A percentile compares a stretch with the other conserved stretches of the same genome.
Conservation (phyloP, 2,888 invertebrate genomes). For the Cantharis lateralis region DNA sequence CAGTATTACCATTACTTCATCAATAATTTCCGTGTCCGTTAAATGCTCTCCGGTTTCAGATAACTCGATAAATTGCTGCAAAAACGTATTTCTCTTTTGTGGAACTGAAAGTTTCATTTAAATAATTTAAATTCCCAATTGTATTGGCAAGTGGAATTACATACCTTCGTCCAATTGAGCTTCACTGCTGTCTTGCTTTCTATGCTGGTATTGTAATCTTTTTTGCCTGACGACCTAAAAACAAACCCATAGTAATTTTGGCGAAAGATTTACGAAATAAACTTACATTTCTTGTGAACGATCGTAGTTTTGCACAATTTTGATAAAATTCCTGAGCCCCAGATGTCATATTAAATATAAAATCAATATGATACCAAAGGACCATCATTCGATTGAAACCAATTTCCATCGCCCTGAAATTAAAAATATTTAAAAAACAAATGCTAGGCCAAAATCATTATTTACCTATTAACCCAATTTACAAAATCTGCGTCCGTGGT, state of each 20-base stretch:
- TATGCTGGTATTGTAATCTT: no score
- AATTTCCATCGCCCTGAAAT: not conserved
- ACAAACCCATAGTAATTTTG: no score
- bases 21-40: conserved; percentile 49
- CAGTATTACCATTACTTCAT: conserved; percentile 62
- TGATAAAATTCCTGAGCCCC: not conserved
- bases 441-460: no score
- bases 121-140: no score
- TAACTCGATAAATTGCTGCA: conserved; percentile 57
- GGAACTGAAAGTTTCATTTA: no score
- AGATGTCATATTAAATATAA: not conserved
- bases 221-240: no score
- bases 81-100: conserved; percentile 52
- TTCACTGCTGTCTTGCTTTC: no score
- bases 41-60: conserved; percentile 57
- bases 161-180: not conserved
- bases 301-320: not conserved
- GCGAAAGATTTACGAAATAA: no score
- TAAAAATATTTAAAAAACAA: no score
- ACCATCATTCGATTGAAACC: not conserved
- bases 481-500: conserved; percentile 62
- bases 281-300: not conserved
- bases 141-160: no score
- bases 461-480: no score
- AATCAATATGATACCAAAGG: not conserved